Conservation (phyloP, 2,888 invertebrate species). For the Onchidella celtica region DNA sequence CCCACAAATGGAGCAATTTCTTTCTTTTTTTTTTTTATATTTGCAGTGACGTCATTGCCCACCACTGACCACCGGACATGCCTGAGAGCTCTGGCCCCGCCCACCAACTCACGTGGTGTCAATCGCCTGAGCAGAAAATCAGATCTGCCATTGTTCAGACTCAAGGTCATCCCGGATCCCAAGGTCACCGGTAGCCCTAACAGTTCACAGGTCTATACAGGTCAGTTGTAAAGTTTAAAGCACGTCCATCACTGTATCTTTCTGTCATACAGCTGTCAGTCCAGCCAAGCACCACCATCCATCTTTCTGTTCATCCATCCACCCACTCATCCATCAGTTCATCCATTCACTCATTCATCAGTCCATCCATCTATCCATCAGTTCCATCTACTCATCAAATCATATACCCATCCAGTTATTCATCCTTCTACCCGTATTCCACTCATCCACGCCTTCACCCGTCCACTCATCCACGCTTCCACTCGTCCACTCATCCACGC, state of each 20-base stretch:
- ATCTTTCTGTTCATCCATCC: background rate
- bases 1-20: background rate
- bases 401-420: background rate
- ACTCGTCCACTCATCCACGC: background rate
- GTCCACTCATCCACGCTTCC: background rate
- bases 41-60: background rate
- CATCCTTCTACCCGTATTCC: conserved; percentile 6
- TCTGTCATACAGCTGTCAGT: too few relatives aligned
- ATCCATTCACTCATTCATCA: background rate
- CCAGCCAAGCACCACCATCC: background rate
- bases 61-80: background rate
- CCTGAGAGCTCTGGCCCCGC: background rate
- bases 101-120: background rate
- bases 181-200: background rate
- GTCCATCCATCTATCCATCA: background rate
- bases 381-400: background rate
- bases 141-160: background rate
- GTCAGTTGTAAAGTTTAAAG: too few relatives aligned
- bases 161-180: background rate
- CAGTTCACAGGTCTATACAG: background rate
- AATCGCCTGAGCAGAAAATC: background rate
- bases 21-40: background rate
- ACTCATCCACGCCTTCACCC: background rate
- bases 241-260: too few relatives aligned
- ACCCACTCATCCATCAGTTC: background rate